Evolutionary conservation across 2,113 vertebrate species (phyloP).

Genomic region (Pyrgilauda ruficollis): DNA sequence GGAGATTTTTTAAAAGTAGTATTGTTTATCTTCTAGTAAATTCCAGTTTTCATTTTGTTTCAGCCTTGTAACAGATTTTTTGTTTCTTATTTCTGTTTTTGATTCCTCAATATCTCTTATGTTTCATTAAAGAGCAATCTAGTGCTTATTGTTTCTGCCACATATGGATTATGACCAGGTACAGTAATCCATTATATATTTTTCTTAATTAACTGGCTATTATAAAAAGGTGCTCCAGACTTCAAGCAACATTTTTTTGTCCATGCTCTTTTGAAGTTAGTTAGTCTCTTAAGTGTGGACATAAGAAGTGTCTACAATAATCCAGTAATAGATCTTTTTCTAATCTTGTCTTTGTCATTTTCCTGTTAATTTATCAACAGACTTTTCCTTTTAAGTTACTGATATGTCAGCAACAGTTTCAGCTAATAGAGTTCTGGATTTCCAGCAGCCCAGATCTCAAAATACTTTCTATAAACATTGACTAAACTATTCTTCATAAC

Average conservation of each 20-base stretch:
- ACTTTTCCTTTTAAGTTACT: not conserved
- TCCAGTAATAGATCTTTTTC: not conserved
- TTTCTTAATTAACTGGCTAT: not conserved
- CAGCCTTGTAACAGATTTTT: not conserved
- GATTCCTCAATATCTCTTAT: not conserved
- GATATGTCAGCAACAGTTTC: not conserved
- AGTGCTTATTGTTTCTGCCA: not conserved
- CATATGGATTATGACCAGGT: not conserved
- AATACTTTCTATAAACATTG: not conserved
- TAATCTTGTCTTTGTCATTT: not conserved
- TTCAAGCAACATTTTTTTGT: not conserved
- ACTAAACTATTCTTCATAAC: not conserved
- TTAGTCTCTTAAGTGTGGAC: not conserved
- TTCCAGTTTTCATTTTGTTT: not conserved
- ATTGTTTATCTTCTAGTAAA: not conserved
- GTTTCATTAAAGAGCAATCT: not conserved
- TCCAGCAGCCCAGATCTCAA: not conserved
- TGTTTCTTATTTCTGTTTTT: not conserved
- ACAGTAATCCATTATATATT: not conserved
- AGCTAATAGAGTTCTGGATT: not conserved
- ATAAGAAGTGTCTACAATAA: not conserved
- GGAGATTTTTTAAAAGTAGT: not conserved
- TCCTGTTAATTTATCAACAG: not conserved
- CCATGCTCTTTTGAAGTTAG: not conserved
- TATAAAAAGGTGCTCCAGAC: not conserved